Evolutionary conservation across 2,113 vertebrate species (phyloP).

Genomic region (Lagenorhynchus albirostris): DNA sequence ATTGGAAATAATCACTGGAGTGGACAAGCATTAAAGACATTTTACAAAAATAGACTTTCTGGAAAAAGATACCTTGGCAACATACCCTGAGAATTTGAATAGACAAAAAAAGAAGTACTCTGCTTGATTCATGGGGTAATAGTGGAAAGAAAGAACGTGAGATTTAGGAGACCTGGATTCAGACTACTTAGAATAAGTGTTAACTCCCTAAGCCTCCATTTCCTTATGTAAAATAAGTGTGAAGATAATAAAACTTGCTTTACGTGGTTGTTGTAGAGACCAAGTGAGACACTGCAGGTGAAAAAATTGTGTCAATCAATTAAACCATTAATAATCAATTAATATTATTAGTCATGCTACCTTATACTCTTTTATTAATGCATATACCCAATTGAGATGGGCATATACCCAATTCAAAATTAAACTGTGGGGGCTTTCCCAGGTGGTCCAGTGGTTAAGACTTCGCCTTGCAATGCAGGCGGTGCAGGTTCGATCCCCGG

Average conservation of each 20-base stretch:
- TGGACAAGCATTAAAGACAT: conserved; percentile 21
- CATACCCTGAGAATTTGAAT: neutral
- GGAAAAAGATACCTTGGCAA: conserved; percentile 44
- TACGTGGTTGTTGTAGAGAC: neutral
- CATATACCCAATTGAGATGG: neutral
- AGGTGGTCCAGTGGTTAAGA: too few relatives aligned
- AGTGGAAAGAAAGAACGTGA: neutral
- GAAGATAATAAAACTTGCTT: neutral
- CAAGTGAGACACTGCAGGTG: neutral
- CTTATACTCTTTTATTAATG: neutral
- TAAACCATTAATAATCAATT: neutral
- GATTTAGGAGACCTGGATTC: neutral
- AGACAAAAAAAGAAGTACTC: neutral
- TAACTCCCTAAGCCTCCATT: neutral
- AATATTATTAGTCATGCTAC: neutral
- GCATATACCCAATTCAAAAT: neutral
- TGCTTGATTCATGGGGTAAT: neutral
- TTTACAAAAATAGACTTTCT: conserved; percentile 55
- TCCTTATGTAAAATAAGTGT: neutral
- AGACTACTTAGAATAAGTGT: neutral
- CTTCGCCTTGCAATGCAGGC: too few relatives aligned
- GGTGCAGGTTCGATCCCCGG: too few relatives aligned
- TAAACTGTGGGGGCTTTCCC: neutral
- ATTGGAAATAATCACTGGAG: conserved; percentile 45
- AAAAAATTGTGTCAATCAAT: neutral